Conservation (phyloP, 1,140 invertebrate genomes). For the Bombus picipes region DNA sequence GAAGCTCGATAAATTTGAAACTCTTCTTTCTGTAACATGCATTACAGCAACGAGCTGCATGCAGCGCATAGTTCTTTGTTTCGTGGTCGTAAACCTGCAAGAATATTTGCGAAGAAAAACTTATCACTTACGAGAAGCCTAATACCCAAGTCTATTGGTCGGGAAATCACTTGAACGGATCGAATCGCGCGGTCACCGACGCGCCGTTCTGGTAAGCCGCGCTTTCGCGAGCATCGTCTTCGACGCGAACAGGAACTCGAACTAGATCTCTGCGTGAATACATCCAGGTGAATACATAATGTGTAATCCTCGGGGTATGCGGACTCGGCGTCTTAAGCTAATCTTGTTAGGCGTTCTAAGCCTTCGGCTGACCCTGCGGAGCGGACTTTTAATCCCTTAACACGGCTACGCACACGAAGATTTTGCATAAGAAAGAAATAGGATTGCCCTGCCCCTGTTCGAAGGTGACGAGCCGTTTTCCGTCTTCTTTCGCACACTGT, state of each 20-base stretch:
- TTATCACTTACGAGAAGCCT: background rate
- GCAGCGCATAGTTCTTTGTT: background rate
- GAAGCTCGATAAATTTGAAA: background rate
- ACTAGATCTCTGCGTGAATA: conserved; percentile 79
- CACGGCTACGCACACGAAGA: conserved; percentile 75
- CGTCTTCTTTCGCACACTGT: conserved; percentile 17
- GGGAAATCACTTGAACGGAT: conserved; percentile 28
- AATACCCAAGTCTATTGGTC: background rate
- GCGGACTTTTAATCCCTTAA: conserved; percentile 81
- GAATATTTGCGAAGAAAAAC: background rate
- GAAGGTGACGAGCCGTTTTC: conserved; percentile 60
- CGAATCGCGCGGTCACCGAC: conserved; percentile 35
- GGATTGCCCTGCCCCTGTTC: conserved; percentile 73
- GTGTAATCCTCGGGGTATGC: conserved; percentile 81
- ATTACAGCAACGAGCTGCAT: background rate
- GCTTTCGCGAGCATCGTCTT: conserved; percentile 50
- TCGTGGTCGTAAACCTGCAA: background rate
- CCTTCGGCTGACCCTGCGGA: conserved; percentile 80
- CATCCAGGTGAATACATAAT: conserved; percentile 81
- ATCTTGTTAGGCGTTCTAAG: conserved; percentile 81
- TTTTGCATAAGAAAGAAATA: conserved; percentile 83
- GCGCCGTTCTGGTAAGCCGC: conserved; percentile 30
- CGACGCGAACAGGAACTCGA: conserved; percentile 63
- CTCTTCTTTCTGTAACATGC: background rate
- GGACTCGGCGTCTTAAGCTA: conserved; percentile 81